phyloP scores from a whole-genome alignment of 2,888 invertebrate genomes.

The Chrysina gloriosa region DNA sequence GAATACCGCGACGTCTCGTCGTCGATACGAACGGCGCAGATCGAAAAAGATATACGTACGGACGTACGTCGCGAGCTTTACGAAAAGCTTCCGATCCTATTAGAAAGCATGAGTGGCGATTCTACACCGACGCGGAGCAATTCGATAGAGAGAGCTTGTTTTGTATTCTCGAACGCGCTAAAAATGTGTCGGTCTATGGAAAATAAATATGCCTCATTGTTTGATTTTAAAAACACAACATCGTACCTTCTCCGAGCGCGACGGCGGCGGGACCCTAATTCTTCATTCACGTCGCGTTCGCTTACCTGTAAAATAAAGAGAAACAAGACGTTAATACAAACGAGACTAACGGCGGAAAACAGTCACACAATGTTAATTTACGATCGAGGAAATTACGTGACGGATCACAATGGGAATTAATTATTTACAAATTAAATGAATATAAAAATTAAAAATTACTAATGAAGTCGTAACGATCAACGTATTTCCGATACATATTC shows the following conservation, averaged over 20 bases:
- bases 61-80: too few species aligned
- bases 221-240: slow-evolving; percentile 5
- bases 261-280: not conserved
- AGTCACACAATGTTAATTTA: too few species aligned
- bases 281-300: slow-evolving; percentile 1
- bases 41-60: too few species aligned
- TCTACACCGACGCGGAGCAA: not conserved
- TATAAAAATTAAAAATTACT: too few species aligned
- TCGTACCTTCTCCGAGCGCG: not conserved
- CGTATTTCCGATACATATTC: too few species aligned
- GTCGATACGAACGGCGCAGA: too few species aligned
- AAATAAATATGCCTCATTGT: slow-evolving; percentile 18
- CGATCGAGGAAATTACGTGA: too few species aligned
- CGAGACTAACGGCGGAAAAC: not conserved
- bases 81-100: slow-evolving; percentile 6
- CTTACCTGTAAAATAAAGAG: slow-evolving; percentile 33
- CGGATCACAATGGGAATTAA: too few species aligned
- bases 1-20: too few species aligned
- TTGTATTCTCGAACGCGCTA: slow-evolving; percentile 10
- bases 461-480: too few species aligned
- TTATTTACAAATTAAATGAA: too few species aligned
- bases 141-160: too few species aligned
- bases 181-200: slow-evolving; percentile 3
- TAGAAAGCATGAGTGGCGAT: slow-evolving; percentile 25
- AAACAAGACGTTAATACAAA: not conserved